Evolutionary conservation across 2,888 invertebrate species (phyloP).

Genomic region (Drosophila kokeensis): DNA sequence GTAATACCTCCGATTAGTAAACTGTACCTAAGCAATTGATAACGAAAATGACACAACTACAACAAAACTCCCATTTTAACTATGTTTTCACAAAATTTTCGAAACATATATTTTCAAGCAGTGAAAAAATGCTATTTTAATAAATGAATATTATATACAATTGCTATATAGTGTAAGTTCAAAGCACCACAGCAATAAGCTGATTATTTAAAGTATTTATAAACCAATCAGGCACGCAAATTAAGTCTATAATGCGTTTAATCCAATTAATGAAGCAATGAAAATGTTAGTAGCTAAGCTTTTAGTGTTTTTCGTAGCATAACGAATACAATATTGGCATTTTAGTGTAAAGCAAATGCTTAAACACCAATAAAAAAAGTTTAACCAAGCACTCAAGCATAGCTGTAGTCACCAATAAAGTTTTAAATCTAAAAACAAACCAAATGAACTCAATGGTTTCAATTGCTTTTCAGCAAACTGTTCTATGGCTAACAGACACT

Average conservation of each 20-base stretch:
- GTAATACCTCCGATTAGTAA: slow-evolving; percentile 78
- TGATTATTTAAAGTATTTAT: slow-evolving; percentile 61
- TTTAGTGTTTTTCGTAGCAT: slow-evolving; percentile 40
- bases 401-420: slow-evolving; percentile 72
- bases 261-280: slow-evolving; percentile 64
- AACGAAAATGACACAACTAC: slow-evolving; percentile 31
- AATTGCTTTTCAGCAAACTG: background rate
- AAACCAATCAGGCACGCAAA: slow-evolving; percentile 49
- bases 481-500: no score
- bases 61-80: slow-evolving; percentile 40
- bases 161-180: slow-evolving; percentile 58
- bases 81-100: slow-evolving; percentile 31
- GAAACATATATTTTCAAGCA: slow-evolving; percentile 48
- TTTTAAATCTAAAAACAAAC: slow-evolving; percentile 37
- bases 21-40: slow-evolving; percentile 70
- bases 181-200: slow-evolving; percentile 61
- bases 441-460: background rate
- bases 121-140: slow-evolving; percentile 36
- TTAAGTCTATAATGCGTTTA: slow-evolving; percentile 44
- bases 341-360: slow-evolving; percentile 46
- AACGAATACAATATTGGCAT: slow-evolving; percentile 59
- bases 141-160: slow-evolving; percentile 54
- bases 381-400: slow-evolving; percentile 64
- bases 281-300: slow-evolving; percentile 46
- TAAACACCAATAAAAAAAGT: slow-evolving; percentile 40